Base-by-base conservation (phyloP, 1,140 invertebrate species). In the Danaus melanippus region DNA sequence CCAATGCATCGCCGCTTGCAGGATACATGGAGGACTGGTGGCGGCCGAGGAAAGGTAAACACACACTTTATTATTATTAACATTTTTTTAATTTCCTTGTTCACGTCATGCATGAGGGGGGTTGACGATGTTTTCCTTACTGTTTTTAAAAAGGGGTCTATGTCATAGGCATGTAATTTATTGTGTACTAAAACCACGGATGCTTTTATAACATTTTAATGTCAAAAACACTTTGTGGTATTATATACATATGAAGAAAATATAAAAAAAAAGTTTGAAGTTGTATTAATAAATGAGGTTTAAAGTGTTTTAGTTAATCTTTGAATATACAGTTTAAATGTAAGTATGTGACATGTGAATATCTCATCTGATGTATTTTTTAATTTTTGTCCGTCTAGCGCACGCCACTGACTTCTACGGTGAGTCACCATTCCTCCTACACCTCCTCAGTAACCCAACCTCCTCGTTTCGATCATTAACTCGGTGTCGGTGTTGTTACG, bases 321-420 rank as follows among this genome's bases (percentile, higher is more conserved):
- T 7, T 32, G 21, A 32, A 32, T 7, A 5, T 32, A 32, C 21
- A 32, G 0, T 7, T 32, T 32, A 4, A 32, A 0, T 32, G 21
- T 32, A 3, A 32, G 21, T 32, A 32, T 32, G 21, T 32, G 6
- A 54, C 46, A 54, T 65, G 66, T 72, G 57, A 61, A 71, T 64
- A 69, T 63, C 69, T 64, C 8, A 52, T 79, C 75, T 81, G 75
- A 83, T 67, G 57, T 58, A 68, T 66, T 71, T 66, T 90, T 91
- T 90, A 87, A 90, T 91, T 68, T 89, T 90, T 90, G 86, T 90
- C 89, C 88, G 82, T 88, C 88, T 92, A 97, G 96, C 95, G 90
- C 96, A 97, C 92, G 94, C 96, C 84, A 96, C 96, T 91, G 96
- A 97, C 91, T 98, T 97, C 92, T 98, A 98, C 95, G 96, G 96